These are phyloP conservation scores for Anser brachyrhynchus DNA, from an alignment of 2,113 vertebrate species.

Conservation along the genomic window DNA sequence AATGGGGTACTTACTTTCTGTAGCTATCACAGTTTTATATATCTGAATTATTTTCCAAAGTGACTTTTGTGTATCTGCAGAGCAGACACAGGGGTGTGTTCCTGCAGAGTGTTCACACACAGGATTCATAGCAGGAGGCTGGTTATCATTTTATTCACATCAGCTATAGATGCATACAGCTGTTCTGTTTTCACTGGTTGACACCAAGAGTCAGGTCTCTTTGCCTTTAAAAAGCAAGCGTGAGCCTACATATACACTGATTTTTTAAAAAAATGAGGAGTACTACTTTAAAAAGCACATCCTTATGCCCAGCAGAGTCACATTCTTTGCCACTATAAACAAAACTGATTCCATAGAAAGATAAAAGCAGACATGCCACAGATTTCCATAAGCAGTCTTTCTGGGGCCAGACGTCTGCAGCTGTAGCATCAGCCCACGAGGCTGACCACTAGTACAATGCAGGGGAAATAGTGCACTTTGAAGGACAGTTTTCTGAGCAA, in stretches of 20 bases:
- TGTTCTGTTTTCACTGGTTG: background rate
- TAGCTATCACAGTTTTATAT: background rate
- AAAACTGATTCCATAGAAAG: background rate
- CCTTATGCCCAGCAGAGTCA: background rate
- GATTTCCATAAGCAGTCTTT: background rate
- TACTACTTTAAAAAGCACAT: background rate
- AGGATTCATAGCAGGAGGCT: fast-evolving
- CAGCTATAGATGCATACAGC: background rate
- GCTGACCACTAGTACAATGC: too few species aligned
- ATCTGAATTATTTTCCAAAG: background rate
- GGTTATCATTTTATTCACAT: background rate
- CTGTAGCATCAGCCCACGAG: background rate
- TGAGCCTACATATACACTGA: background rate
- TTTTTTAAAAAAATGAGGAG: background rate
- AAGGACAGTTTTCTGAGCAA: background rate
- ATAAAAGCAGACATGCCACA: background rate
- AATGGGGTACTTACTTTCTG: background rate
- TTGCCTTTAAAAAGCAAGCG: background rate
- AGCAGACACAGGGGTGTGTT: background rate
- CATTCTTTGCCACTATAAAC: background rate
- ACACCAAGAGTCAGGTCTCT: background rate
- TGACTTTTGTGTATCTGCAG: background rate
- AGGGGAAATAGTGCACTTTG: background rate
- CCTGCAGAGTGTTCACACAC: background rate
- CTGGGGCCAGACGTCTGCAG: background rate